Evolutionary conservation across 2,797 vertebrate species (phyloP).

Genomic region (Enteromius mattozi): DNA sequence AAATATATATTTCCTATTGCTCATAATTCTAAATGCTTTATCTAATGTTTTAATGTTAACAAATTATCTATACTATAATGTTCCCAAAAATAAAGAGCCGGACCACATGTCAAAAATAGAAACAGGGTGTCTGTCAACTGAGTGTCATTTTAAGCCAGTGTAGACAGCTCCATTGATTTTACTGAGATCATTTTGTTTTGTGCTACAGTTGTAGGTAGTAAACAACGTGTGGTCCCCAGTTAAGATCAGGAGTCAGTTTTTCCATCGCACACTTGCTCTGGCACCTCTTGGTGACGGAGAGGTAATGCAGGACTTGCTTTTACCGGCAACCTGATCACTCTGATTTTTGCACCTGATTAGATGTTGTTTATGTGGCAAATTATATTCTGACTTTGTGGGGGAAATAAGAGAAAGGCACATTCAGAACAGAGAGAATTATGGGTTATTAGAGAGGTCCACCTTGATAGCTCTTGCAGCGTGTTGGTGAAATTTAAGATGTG

Average conservation of each 20-base stretch:
- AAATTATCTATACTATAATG: background rate
- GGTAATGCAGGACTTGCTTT: background rate
- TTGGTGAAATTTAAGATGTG: conserved; percentile 72
- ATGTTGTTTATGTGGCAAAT: conserved; percentile 45
- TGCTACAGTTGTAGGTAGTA: background rate
- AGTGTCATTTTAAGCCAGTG: background rate
- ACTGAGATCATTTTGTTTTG: background rate
- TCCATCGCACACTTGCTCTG: background rate
- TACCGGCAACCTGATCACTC: conserved; percentile 24
- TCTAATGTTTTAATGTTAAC: background rate
- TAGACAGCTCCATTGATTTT: background rate
- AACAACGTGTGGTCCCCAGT: background rate
- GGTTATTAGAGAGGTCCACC: background rate
- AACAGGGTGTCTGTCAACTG: background rate
- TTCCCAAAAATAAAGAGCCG: background rate
- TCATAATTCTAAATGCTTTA: background rate
- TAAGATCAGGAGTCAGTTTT: background rate
- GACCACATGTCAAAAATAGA: background rate
- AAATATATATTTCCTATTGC: background rate
- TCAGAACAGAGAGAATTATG: conserved; percentile 39
- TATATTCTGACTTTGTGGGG: conserved; percentile 4
- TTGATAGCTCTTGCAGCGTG: conserved; percentile 57
- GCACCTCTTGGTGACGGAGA: background rate
- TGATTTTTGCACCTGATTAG: conserved; percentile 49
- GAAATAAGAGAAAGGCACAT: conserved; percentile 32